Evolutionary conservation across 2,113 vertebrate species (phyloP), one percentile per base, ranked within the genome.

Genomic region (Pardalotus punctatus): DNA sequence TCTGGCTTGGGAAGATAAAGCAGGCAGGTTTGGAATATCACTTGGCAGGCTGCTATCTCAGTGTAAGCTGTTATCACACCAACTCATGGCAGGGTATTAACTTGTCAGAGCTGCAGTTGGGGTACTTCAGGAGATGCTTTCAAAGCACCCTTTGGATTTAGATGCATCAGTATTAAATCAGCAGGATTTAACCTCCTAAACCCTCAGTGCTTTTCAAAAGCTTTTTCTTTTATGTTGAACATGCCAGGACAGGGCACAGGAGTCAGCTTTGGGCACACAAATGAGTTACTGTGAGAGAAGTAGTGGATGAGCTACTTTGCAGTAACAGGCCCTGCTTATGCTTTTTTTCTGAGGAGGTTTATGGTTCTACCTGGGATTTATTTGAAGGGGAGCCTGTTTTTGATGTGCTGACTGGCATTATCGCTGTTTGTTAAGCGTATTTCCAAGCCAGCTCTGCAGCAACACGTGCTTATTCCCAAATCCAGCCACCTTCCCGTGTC

Each of bases 1-100:
- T 96, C 96, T 93, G 93, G 69, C 76, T 92, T 42, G 61, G 78
- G 92, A 66, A 96, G 96, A 96, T 97, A 94, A 96, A 96, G 79
- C 8, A 51, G 38, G 79, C 71, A 64, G 93, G 93, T 93, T 92
- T 70, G 83, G 88, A 74, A 92, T 90, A 73, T 93, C 79, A n/a
- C 93, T 96, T 67, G 77, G 66, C 84, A 67, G 84, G 93, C 85
- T 83, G 84, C 85, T 70, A n/a, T 92, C 93, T 85, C 72, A 76
- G 47, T 28, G 54, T 93, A 86, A 94, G 94, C 94, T 92, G 57
- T 71, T 96, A 81, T 72, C 93, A 47, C 8, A 14, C 90, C 58
- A 81, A 86, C 92, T 96, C 82, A 2, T 53, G 60, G 81, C 23
- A 66, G 92, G 90, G 88, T 88, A 96, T 95, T 96, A 96, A 90